Evolutionary conservation across 2,797 vertebrate genomes (phyloP).

Genomic region (Platalea minor): DNA sequence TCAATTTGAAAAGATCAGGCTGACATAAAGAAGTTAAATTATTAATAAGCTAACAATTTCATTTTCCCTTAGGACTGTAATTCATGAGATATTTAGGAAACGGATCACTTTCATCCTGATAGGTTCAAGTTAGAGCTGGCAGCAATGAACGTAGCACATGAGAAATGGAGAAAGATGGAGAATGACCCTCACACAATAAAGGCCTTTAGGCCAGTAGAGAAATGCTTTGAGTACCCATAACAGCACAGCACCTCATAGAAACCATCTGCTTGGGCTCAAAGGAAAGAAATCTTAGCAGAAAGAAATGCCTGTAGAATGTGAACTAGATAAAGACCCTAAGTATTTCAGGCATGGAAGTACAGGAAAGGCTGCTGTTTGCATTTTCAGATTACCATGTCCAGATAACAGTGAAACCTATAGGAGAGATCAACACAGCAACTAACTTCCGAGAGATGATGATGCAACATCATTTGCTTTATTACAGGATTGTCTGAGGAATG

Average conservation of each 20-base stretch:
- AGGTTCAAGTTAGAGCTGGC: neutral
- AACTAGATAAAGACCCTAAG: neutral
- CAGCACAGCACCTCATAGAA: neutral
- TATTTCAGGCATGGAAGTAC: neutral
- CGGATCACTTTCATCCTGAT: neutral
- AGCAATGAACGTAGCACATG: neutral
- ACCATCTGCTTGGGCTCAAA: neutral
- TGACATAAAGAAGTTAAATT: slow-evolving; percentile 10
- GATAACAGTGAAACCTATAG: neutral
- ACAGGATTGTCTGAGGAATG: neutral
- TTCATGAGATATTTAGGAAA: neutral
- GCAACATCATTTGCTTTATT: neutral
- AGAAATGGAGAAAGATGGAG: neutral
- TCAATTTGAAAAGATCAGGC: slow-evolving; percentile 10
- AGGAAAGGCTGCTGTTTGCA: neutral
- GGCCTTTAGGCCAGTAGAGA: neutral
- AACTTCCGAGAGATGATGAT: neutral
- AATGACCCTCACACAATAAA: neutral
- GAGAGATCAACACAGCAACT: neutral
- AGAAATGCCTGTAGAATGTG: neutral
- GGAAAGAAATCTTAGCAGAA: neutral
- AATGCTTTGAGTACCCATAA: neutral
- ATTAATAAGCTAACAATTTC: slow-evolving; percentile 19
- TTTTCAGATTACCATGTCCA: neutral
- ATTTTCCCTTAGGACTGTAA: neutral